These are phyloP conservation scores for Damaliscus lunatus DNA, from an alignment of 2,113 vertebrate genomes.

Conservation along the genomic window DNA sequence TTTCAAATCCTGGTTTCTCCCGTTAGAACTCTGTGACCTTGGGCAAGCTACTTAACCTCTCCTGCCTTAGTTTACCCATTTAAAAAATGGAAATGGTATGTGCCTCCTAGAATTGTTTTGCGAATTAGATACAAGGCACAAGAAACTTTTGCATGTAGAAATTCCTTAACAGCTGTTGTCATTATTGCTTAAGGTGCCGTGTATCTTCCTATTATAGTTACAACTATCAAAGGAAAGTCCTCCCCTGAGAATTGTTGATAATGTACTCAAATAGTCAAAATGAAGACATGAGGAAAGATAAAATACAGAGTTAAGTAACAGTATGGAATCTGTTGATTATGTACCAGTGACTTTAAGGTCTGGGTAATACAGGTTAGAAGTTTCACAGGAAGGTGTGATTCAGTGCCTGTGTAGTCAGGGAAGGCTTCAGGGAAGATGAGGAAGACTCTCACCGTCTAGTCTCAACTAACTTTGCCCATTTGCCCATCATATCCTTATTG, in stretches of 20 bases:
- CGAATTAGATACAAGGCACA: background rate
- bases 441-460: background rate
- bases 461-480: background rate
- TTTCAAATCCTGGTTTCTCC: background rate
- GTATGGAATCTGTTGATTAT: background rate
- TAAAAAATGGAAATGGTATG: conserved; percentile 3
- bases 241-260: background rate
- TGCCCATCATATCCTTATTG: background rate
- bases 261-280: background rate
- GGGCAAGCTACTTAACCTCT: background rate
- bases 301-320: background rate
- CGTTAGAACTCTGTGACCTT: background rate
- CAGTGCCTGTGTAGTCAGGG: background rate
- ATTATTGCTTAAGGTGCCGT: background rate
- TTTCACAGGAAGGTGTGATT: background rate
- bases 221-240: background rate
- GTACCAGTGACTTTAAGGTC: background rate
- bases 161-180: background rate
- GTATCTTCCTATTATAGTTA: background rate
- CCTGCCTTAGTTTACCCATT: background rate
- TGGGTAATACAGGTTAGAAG: background rate
- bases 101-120: background rate
- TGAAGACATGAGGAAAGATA: background rate
- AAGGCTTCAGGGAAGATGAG: background rate
- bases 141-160: background rate